These are phyloP conservation scores for Thymallus thymallus DNA, from an alignment of 2,113 vertebrate species.

Conservation along the genomic window DNA sequence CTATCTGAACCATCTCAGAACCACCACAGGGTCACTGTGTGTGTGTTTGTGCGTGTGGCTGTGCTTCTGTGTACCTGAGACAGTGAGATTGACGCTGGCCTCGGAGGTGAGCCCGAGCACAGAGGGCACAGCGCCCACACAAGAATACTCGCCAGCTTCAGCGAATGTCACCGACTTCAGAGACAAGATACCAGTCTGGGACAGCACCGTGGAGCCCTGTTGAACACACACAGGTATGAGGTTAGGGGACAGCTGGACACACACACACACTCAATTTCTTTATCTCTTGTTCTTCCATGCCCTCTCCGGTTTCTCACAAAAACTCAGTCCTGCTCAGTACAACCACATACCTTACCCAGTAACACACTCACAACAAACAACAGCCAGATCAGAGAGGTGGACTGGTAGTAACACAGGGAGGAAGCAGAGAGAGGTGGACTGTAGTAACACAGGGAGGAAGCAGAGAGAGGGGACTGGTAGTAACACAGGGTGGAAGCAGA, in stretches of 20 bases:
- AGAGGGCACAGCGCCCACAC: constrained; percentile 70
- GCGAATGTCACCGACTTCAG: constrained; percentile 61
- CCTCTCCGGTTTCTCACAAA: background rate
- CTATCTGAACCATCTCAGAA: too few species aligned
- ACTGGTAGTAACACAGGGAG: background rate
- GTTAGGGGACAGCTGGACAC: constrained; percentile 12
- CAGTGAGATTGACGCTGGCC: constrained; percentile 66
- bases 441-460: background rate
- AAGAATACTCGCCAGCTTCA: constrained; percentile 74
- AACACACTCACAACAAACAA: background rate
- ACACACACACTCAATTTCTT: background rate
- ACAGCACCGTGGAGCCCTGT: constrained; percentile 40
- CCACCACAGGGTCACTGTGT: too few species aligned
- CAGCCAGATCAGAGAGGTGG: constrained; percentile 15
- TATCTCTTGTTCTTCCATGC: too few species aligned
- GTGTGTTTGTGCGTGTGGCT: background rate
- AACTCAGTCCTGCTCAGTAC: background rate
- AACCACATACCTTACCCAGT: background rate
- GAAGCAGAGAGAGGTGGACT: too few species aligned
- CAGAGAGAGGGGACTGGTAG: background rate
- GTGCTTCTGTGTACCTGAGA: constrained; percentile 72
- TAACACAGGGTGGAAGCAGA: background rate
- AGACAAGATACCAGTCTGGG: constrained; percentile 54
- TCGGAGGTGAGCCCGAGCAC: constrained; percentile 72
- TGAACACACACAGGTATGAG: constrained; percentile 3